phyloP scores from a whole-genome alignment of 2,797 vertebrate genomes.

The Arrhamphus sclerolepis region DNA sequence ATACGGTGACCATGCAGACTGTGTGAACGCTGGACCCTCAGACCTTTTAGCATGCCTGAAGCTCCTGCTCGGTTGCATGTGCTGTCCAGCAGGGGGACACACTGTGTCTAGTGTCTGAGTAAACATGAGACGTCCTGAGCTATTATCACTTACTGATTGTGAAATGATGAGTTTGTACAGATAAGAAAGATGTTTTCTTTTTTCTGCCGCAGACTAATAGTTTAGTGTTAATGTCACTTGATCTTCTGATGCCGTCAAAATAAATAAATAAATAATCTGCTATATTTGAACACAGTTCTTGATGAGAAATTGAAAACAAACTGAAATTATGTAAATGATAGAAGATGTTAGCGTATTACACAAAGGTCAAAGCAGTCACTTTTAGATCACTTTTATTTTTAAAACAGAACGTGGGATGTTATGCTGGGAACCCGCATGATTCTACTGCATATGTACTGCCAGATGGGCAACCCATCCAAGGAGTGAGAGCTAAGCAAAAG shows the following conservation, averaged over 20 bases:
- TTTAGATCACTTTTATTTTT: slow-evolving; percentile 70
- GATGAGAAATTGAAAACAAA: slow-evolving; percentile 4
- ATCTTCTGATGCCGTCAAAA: not conserved
- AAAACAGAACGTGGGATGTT: slow-evolving; percentile 61
- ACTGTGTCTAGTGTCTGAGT: slow-evolving; percentile 35
- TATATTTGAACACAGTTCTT: not conserved
- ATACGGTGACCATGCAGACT: not conserved
- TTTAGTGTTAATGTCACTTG: too few species aligned
- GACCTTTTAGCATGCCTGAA: not conserved
- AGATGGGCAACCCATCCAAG: slow-evolving; percentile 57
- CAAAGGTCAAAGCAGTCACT: slow-evolving; percentile 86
- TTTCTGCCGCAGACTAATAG: too few species aligned
- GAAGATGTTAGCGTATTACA: not conserved
- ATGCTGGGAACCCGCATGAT: slow-evolving; percentile 65
- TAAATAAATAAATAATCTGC: too few species aligned
- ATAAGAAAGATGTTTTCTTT: not conserved
- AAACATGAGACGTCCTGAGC: slow-evolving; percentile 7
- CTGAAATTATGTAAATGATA: too few species aligned
- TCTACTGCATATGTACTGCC: slow-evolving; percentile 61
- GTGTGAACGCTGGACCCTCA: not conserved
- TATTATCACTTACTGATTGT: slow-evolving; percentile 15
- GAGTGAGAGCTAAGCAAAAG: slow-evolving; percentile 68
- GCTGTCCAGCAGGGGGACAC: slow-evolving; percentile 60
- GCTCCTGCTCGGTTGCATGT: slow-evolving; percentile 33
- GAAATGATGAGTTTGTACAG: slow-evolving; percentile 6